Evolutionary conservation across 2,113 vertebrate species (phyloP), one percentile per base, ranked within the genome.

Genomic region (Prunella fulvescens): DNA sequence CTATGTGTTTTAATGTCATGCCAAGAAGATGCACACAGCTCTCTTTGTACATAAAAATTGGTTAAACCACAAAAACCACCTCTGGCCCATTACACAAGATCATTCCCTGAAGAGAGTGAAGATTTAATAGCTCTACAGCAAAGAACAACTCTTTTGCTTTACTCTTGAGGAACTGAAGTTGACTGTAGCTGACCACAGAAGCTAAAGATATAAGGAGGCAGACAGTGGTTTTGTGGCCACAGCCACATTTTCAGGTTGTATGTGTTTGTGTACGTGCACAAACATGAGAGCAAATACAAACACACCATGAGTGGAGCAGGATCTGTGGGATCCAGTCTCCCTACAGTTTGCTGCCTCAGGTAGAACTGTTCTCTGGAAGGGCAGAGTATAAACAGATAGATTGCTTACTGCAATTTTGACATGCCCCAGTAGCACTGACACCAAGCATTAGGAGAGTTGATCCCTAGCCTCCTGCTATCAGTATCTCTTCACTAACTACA

Each of bases 21-120:
- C 70, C 85, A 89, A 76, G 78, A 91, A 77, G 58, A 58, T 2
- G 11, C 81, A 92, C 1, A 16, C 61, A 85, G 82, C 67, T 86
- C 88, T 69, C 79, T 95, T 91, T 96, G 73, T 71, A 73, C 76
- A 48, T 61, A 94, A 82, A 87, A 96, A 60, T 6, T 64, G n/a
- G 56, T 91, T 56, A 81, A 94, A 90, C 93, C 78, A 90, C 89
- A 86, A 77, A 92, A 95, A 33, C 6, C 37, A 82, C 57, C 73
- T 90, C 70, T 86, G 69, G 74, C 61, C 64, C 37, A 81, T 54
- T 81, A 74, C 18, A 77, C 0, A 0, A 88, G 44, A 81, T 71
- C 22, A 33, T 74, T 67, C 64, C 58, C 87, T 50, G 56, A 91
- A 73, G 62, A 81, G 16, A 54, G 18, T 31, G 26, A 74, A 86